phyloP scores from a whole-genome alignment of 2,113 vertebrate genomes.

The Hipposideros armiger region DNA sequence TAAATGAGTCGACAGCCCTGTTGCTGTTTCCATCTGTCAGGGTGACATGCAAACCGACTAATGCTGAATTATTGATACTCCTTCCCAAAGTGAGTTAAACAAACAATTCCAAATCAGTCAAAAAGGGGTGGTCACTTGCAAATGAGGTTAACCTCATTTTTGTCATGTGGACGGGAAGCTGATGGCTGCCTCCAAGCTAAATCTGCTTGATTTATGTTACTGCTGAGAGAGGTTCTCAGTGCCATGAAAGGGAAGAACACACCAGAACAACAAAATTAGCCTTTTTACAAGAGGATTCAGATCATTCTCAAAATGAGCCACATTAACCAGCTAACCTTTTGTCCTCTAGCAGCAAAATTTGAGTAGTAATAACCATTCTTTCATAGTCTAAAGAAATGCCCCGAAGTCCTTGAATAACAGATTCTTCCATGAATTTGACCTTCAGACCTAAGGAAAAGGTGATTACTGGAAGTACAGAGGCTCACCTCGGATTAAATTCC shows the following conservation, averaged over 20 bases:
- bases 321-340: not conserved
- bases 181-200: slow-evolving; percentile 54
- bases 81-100: slow-evolving; percentile 72
- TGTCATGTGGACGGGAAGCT: slow-evolving; percentile 61
- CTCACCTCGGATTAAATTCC: not conserved
- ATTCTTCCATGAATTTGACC: slow-evolving; percentile 40
- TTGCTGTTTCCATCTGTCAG: slow-evolving; percentile 66
- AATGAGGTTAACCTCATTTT: slow-evolving; percentile 67
- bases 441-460: slow-evolving; percentile 27
- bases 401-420: slow-evolving; percentile 19
- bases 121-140: slow-evolving; percentile 24
- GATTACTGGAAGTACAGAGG: not conserved
- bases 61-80: slow-evolving; percentile 76
- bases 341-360: not conserved
- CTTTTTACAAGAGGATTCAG: not conserved
- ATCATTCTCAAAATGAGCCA: not conserved
- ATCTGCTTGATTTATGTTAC: slow-evolving; percentile 62
- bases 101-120: slow-evolving; percentile 67
- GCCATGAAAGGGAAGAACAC: not conserved
- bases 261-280: not conserved
- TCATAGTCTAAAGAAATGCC: not conserved
- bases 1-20: not conserved
- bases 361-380: not conserved
- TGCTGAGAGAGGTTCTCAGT: not conserved
- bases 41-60: slow-evolving; percentile 58